phyloP scores from a whole-genome alignment of 2,113 vertebrate genomes.

The Corythoichthys intestinalis region DNA sequence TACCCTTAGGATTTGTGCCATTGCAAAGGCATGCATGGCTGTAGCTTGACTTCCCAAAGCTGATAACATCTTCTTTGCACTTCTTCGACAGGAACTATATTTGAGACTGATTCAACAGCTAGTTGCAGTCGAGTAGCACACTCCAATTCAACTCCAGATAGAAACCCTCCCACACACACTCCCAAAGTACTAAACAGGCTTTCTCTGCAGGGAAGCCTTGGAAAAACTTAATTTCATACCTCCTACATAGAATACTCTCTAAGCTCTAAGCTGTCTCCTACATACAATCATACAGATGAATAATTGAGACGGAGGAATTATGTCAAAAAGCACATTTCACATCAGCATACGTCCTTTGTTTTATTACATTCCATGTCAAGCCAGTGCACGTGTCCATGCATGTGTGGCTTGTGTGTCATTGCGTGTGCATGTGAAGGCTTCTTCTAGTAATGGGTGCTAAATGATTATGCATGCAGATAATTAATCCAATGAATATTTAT shows the following conservation, averaged over 20 bases:
- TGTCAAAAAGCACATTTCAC: slow-evolving; percentile 61
- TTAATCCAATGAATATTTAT: slow-evolving; percentile 77
- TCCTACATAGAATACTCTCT: slow-evolving; percentile 53
- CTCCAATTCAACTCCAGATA: neutral
- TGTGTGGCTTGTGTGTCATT: slow-evolving; percentile 10
- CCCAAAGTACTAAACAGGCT: slow-evolving; percentile 22
- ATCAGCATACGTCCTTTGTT: slow-evolving; percentile 61
- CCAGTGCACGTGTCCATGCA: neutral
- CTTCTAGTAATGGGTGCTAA: slow-evolving; percentile 65
- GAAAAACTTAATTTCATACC: slow-evolving; percentile 37
- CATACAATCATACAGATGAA: slow-evolving; percentile 60
- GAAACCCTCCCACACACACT: slow-evolving; percentile 11
- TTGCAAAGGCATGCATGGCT: too few relatives aligned
- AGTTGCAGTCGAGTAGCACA: neutral
- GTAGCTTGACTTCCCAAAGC: neutral
- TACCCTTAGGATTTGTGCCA: too few relatives aligned
- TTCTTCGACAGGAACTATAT: neutral
- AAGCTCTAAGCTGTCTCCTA: slow-evolving; percentile 44
- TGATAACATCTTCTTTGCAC: neutral
- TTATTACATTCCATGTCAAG: slow-evolving; percentile 65
- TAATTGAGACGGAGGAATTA: slow-evolving; percentile 59
- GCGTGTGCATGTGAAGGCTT: slow-evolving; percentile 52
- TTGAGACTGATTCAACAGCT: neutral
- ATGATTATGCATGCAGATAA: slow-evolving; percentile 75
- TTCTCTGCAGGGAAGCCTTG: slow-evolving; percentile 23